Conservation (phyloP, 2,888 invertebrate genomes). For the Parasteatoda lunata region DNA sequence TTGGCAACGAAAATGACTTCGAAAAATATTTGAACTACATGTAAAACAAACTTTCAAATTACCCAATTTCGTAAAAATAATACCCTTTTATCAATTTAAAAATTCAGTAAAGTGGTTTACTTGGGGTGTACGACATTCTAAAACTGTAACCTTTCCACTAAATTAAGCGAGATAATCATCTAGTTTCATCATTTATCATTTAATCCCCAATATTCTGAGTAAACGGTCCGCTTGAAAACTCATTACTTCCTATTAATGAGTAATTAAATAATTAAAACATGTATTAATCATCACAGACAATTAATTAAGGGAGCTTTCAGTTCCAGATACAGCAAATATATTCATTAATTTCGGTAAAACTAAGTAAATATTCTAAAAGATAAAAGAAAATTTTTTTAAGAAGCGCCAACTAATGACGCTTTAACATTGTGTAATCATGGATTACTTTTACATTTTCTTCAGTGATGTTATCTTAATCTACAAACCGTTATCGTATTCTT, state of each 20-base stretch:
- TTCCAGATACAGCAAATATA: conserved; percentile 5
- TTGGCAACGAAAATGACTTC: too few species aligned
- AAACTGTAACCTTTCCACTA: conserved; percentile 6
- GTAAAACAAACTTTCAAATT: too few species aligned
- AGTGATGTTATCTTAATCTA: not conserved
- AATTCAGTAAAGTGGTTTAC: not conserved
- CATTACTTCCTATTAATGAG: conserved; percentile 39
- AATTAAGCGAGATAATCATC: conserved; percentile 16
- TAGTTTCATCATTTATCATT: conserved; percentile 23
- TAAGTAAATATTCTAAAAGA: conserved; percentile 11
- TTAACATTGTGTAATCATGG: not conserved
- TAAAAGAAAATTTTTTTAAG: not conserved
- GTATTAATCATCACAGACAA: conserved; percentile 32
- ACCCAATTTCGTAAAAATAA: too few species aligned
- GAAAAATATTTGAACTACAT: too few species aligned
- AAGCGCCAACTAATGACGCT: not conserved
- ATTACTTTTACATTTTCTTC: conserved; percentile 4
- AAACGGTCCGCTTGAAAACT: conserved; percentile 30
- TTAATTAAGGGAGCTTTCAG: conserved; percentile 18
- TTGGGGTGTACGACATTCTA: not conserved
- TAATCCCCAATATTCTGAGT: conserved; percentile 10
- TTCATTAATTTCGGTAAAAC: conserved; percentile 12
- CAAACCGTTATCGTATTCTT: not conserved
- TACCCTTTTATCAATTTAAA: not conserved
- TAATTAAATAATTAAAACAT: conserved; percentile 39